Conservation (phyloP, 2,888 invertebrate genomes). For the Eristalis pertinax region DNA sequence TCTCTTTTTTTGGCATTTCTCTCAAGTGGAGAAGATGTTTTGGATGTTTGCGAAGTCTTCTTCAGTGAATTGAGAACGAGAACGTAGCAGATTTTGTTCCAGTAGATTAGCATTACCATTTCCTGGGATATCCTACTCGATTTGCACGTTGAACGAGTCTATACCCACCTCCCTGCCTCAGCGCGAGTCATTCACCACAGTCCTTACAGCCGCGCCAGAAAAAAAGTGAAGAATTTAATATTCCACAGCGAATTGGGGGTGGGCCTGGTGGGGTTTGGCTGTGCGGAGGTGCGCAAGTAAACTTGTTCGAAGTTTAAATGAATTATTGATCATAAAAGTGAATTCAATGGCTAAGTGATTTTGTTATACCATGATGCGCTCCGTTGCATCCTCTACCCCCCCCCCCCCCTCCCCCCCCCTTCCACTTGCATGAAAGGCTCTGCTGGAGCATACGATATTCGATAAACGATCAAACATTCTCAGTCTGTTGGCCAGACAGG, state of each 20-base stretch:
- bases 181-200: neutral
- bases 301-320: conserved; percentile 54
- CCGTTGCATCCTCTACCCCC: neutral
- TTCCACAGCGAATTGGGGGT: neutral
- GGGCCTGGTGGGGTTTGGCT: too few relatives aligned
- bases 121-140: conserved; percentile 27
- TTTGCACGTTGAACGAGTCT: conserved; percentile 48
- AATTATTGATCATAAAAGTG: conserved; percentile 71
- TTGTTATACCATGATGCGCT: conserved; percentile 36
- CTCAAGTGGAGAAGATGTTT: conserved; percentile 55
- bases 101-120: conserved; percentile 66
- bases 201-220: neutral
- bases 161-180: neutral
- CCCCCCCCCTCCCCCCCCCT: too few relatives aligned
- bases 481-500: conserved; percentile 24
- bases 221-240: conserved; percentile 36
- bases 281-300: neutral
- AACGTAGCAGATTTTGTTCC: conserved; percentile 57
- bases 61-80: conserved; percentile 4
- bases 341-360: conserved; percentile 69
- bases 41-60: conserved; percentile 34
- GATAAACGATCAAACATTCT: conserved; percentile 8
- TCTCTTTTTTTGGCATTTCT: neutral
- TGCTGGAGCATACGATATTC: neutral
- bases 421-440: too few relatives aligned